Percentiles rank a stretch among this genome's conserved stretches.
Conservation (phyloP, 2,797 vertebrate species). For the Vespertilio murinus region DNA sequence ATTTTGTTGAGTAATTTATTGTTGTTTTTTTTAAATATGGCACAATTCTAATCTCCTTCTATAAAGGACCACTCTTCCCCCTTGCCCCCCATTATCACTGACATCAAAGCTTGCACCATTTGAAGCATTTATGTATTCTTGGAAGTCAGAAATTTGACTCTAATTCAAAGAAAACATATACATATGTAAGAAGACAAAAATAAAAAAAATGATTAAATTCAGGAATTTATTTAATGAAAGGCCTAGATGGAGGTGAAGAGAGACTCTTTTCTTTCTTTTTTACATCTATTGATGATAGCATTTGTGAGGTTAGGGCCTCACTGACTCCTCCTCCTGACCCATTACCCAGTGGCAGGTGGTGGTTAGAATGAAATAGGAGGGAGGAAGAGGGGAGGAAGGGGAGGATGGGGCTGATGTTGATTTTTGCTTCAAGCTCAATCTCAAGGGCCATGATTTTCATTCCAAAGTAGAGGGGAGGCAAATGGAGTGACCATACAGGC, state of each 20-base stretch:
- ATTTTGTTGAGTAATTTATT: not conserved
- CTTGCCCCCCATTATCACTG: accelerated
- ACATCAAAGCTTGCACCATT: not conserved
- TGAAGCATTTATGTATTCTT: not conserved
- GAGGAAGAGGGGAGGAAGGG: not conserved
- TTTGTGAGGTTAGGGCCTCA: not conserved
- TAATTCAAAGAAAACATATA: not conserved
- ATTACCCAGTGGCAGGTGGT: not conserved
- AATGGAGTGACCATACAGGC: not conserved
- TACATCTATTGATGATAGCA: not conserved
- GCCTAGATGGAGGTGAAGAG: not conserved
- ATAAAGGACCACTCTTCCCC: not conserved
- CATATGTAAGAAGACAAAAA: not conserved
- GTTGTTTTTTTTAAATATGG: not conserved
- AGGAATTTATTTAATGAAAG: not conserved
- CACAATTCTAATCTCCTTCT: not conserved
- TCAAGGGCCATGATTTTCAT: conserved; percentile 47
- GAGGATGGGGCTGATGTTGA: not conserved
- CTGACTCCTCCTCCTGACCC: not conserved
- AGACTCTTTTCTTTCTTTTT: not conserved
- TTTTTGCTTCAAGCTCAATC: conserved; percentile 18
- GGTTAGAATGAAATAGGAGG: conserved; percentile 1
- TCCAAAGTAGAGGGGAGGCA: conserved; percentile 23
- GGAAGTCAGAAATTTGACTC: not conserved
- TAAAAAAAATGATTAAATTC: not conserved